phyloP scores from a whole-genome alignment of 1,140 invertebrate species.

The Monomorium pharaonis region DNA sequence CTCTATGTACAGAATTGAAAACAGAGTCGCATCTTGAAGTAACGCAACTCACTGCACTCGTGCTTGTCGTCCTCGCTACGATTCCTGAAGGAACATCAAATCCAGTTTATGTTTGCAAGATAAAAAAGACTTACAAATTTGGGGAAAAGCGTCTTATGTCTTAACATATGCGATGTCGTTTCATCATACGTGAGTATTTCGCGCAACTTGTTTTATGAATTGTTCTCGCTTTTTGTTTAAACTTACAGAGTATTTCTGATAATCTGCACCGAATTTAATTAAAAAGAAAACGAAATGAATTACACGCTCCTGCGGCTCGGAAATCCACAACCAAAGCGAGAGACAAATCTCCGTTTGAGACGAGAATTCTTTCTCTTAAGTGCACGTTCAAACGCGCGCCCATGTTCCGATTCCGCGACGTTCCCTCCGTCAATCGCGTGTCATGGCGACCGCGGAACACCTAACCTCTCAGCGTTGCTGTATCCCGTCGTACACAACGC shows the following conservation, averaged over 20 bases:
- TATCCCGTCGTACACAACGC: neutral
- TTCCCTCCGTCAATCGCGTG: constrained; percentile 26
- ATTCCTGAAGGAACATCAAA: constrained; percentile 50
- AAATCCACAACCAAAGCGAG: neutral
- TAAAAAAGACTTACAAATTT: neutral
- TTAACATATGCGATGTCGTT: neutral
- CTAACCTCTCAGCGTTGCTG: constrained; percentile 47
- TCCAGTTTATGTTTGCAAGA: neutral
- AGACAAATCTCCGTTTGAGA: neutral
- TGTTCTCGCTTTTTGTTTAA: neutral
- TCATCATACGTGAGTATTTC: neutral
- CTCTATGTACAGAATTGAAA: neutral
- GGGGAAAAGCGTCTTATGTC: neutral
- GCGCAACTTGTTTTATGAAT: neutral
- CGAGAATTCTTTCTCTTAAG: neutral
- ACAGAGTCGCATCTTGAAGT: neutral
- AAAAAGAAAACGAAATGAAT: neutral
- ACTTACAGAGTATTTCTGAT: neutral
- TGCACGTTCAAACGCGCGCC: constrained; percentile 47
- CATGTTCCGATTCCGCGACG: constrained; percentile 28
- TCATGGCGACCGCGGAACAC: constrained; percentile 6
- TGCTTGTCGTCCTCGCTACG: neutral
- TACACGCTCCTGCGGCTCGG: neutral
- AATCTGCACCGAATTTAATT: neutral
- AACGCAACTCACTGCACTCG: neutral